Conservation (phyloP, 2,888 invertebrate genomes). For the Byasa hedistus region DNA sequence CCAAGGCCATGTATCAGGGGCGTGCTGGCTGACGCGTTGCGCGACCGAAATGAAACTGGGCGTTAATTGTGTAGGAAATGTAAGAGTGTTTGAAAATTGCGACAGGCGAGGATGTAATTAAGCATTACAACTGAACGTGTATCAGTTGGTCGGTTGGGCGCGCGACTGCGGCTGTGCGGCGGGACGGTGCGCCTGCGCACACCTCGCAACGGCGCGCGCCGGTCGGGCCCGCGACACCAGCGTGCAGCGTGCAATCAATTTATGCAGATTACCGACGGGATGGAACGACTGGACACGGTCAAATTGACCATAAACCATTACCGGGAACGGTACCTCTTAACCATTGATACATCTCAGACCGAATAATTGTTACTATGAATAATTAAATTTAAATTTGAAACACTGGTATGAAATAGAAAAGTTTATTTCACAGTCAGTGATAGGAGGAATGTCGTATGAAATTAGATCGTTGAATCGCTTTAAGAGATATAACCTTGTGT, state of each 20-base stretch:
- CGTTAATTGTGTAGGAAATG: constrained; percentile 29
- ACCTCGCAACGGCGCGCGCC: constrained; percentile 37
- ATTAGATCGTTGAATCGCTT: no score
- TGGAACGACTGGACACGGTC: constrained; percentile 48
- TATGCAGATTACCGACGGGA: constrained; percentile 75
- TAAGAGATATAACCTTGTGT: not conserved
- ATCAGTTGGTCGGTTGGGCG: constrained; percentile 73
- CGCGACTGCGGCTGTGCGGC: constrained; percentile 63
- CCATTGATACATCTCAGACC: not conserved
- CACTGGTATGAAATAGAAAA: no score
- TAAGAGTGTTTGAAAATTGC: constrained; percentile 60
- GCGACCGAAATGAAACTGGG: constrained; percentile 45
- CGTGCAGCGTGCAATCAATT: constrained; percentile 66
- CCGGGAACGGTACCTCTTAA: constrained; percentile 30
- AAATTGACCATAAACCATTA: constrained; percentile 41
- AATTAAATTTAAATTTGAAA: no score
- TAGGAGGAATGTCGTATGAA: no score
- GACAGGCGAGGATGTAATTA: constrained; percentile 70
- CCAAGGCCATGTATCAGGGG: constrained; percentile 46
- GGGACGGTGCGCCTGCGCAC: constrained; percentile 49
- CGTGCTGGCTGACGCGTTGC: constrained; percentile 37
- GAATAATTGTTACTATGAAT: not conserved
- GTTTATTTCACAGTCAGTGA: no score
- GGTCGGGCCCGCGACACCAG: constrained; percentile 45
- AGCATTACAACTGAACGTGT: constrained; percentile 69